Percentiles rank a stretch among this genome's conserved stretches.
phyloP scores from a whole-genome alignment of 2,113 vertebrate genomes.

The Dicentrarchus labrax region DNA sequence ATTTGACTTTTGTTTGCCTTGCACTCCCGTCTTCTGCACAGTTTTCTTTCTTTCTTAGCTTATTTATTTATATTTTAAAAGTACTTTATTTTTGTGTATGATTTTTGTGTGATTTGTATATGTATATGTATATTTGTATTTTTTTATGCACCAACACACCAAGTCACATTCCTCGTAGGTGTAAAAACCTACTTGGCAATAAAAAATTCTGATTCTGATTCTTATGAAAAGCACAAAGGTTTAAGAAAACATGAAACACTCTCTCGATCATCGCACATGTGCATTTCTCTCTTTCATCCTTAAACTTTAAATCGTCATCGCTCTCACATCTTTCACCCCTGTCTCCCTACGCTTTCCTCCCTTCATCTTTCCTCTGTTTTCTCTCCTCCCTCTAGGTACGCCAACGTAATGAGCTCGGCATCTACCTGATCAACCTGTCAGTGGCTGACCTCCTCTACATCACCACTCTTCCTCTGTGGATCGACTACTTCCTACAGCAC shows the following conservation, averaged over 20 bases:
- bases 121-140: too few species aligned
- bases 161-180: too few species aligned
- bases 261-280: neutral
- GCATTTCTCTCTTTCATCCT: neutral
- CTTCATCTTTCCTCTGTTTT: too few species aligned
- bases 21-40: too few species aligned
- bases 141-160: too few species aligned
- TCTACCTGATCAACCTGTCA: slow-evolving; percentile 94
- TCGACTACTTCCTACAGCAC: slow-evolving; percentile 92
- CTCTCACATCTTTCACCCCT: neutral
- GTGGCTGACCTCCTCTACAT: slow-evolving; percentile 94
- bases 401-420: slow-evolving; percentile 91
- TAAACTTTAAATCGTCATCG: neutral
- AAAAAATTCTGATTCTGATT: neutral
- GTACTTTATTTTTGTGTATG: too few species aligned
- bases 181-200: too few species aligned
- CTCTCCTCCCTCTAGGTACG: slow-evolving; percentile 74
- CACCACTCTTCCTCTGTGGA: slow-evolving; percentile 92
- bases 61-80: too few species aligned
- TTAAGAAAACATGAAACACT: neutral
- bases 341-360: neutral
- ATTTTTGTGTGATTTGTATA: too few species aligned
- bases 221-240: neutral
- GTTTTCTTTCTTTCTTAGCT: too few species aligned
- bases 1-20: too few species aligned